Conservation (phyloP, 2,113 vertebrate genomes). For the Numenius arquata region DNA sequence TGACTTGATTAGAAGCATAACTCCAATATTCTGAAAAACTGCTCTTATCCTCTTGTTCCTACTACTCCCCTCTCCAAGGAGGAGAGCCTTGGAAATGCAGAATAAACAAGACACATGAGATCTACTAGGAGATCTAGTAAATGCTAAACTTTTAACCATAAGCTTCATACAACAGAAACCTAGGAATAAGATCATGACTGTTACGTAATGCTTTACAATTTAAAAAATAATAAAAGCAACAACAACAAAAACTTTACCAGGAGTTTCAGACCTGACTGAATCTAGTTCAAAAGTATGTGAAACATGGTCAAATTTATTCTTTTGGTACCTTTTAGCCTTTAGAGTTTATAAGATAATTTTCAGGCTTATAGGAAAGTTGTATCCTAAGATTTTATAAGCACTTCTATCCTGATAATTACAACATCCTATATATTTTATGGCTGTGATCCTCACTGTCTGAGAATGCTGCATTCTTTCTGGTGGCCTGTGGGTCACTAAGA, state of each 20-base stretch:
- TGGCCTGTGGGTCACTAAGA: background rate
- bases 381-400: background rate
- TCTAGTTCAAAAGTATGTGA: background rate
- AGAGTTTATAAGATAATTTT: background rate
- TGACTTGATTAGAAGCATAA: background rate
- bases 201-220: background rate
- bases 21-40: background rate
- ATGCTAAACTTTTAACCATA: background rate
- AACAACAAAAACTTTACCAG: background rate
- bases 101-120: background rate
- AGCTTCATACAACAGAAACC: background rate
- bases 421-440: background rate
- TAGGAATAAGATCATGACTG: background rate
- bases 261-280: background rate
- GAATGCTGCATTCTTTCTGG: background rate
- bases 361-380: background rate
- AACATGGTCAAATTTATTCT: background rate
- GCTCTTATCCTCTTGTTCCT: background rate
- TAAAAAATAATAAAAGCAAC: background rate
- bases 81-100: background rate
- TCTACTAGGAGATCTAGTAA: background rate
- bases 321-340: background rate
- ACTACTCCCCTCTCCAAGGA: background rate
- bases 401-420: background rate
- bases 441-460: background rate